Evolutionary conservation across 2,797 vertebrate genomes (phyloP), one percentile per base, ranked within the genome.

Genomic region (Sebastes oblongus): DNA sequence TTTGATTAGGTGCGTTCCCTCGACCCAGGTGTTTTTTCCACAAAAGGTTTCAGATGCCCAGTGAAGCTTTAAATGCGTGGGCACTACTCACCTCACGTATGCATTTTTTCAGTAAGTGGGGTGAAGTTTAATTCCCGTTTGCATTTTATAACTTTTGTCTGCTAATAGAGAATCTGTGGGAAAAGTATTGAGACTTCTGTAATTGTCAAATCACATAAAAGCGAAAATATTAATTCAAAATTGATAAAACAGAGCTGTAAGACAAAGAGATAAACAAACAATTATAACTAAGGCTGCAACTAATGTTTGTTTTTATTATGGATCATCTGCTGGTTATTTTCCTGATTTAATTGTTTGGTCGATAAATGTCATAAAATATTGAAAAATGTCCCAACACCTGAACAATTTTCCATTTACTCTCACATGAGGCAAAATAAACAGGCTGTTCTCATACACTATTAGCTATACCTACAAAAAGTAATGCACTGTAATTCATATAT

Each of bases 1-100:
- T 81, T 86, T 80, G 72, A 86, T 86, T 77, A 66, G 80, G 77
- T 78, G 72, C 82, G 80, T 75, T 85, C 13, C 10, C 16, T 52
- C 6, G 50, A 65, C 9, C 5, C 67, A 75, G 84, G 75, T 79
- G 66, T 27, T 77, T 56, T 74, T 22, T 58, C 50, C 55, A 71
- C 22, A 76, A 75, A 71, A 30, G 68, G 11, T 60, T 60, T 81
- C n/a, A 70, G 55, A 25, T 75, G 32, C 55, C 34, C n/a, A 30
- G 16, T 59, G 50, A 64, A 52, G 68, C 65, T 66, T 74, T n/a
- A 13, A 20, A 59, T 36, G 42, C 25, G 24, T 32, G 11, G 22
- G 1, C 11, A 14, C 2, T 9, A 20, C 32, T 29, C 58, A 29
- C 59, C 4, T 1, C 25, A 30, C n/a, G 1, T 16, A 39, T 73